Conservation (phyloP, 2,113 vertebrate genomes). For the Nycticryphes semicollaris region DNA sequence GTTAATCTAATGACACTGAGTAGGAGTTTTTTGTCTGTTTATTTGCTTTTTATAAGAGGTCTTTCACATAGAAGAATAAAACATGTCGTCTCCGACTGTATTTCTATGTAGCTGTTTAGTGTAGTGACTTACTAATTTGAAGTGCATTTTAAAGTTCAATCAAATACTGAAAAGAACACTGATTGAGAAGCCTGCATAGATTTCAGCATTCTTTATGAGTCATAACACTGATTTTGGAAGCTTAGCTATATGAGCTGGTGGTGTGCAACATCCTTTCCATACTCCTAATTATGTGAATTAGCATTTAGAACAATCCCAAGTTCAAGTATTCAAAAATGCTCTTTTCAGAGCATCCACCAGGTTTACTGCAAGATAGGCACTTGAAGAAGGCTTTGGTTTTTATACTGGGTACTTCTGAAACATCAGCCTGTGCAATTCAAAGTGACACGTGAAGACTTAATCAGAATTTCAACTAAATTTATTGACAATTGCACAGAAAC, state of each 20-base stretch:
- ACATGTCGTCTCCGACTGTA: constrained; percentile 12
- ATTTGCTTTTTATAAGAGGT: constrained; percentile 34
- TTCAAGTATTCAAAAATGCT: constrained; percentile 71
- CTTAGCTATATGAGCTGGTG: constrained; percentile 41
- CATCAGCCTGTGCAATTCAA: constrained; percentile 19
- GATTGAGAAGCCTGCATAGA: constrained; percentile 59
- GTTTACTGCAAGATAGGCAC: constrained; percentile 70
- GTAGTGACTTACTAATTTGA: constrained; percentile 55
- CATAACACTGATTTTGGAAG: constrained; percentile 64
- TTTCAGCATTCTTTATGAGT: constrained; percentile 59
- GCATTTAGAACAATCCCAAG: constrained; percentile 62
- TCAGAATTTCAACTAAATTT: neutral
- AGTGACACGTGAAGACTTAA: neutral
- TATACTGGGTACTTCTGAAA: constrained; percentile 31
- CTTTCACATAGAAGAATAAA: constrained; percentile 38
- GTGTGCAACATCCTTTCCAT: constrained; percentile 39
- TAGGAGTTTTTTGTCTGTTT: constrained; percentile 45
- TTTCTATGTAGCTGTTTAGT: constrained; percentile 43
- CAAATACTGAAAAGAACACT: constrained; percentile 55
- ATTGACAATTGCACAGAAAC: neutral
- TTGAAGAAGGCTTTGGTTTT: constrained; percentile 63
- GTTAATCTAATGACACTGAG: constrained; percentile 46
- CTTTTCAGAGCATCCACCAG: constrained; percentile 68
- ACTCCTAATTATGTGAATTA: constrained; percentile 56
- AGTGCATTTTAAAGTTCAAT: constrained; percentile 54